A percentile compares a stretch with the other conserved stretches of the same genome.
These are phyloP conservation scores for Rattus rattus DNA, from an alignment of 2,113 vertebrate species.

Conservation along the genomic window DNA sequence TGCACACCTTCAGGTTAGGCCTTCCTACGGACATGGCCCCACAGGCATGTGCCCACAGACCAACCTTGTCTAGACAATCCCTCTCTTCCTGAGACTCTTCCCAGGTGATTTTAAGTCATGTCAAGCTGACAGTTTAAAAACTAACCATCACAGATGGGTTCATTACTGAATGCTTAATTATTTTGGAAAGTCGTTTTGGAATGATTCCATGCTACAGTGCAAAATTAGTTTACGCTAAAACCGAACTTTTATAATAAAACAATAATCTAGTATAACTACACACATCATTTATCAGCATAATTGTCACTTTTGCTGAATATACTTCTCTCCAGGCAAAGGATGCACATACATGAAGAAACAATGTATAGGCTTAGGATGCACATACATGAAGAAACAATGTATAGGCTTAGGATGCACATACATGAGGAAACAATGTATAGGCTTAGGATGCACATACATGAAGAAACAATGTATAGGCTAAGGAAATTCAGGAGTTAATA, in stretches of 20 bases:
- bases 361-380: neutral
- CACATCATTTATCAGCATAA: neutral
- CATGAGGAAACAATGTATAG: neutral
- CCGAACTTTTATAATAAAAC: slow-evolving; percentile 9
- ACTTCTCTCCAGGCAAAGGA: neutral
- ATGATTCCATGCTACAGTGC: neutral
- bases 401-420: slow-evolving; percentile 20
- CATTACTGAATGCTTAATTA: neutral
- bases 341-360: neutral
- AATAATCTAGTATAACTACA: neutral
- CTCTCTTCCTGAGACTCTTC: neutral
- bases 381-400: neutral
- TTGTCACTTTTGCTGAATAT: slow-evolving; percentile 18
- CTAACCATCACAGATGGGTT: neutral
- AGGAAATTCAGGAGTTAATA: slow-evolving; percentile 58
- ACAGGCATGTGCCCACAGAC: neutral
- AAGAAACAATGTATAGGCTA: slow-evolving; percentile 11
- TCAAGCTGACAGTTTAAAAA: neutral
- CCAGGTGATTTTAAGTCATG: neutral
- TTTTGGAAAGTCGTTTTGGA: slow-evolving; percentile 8
- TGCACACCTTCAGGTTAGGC: neutral
- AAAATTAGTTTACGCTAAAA: slow-evolving; percentile 31
- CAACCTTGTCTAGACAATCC: neutral
- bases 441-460: neutral
- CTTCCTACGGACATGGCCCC: neutral